These are phyloP conservation scores for Acrossocheilus wenchowensis DNA, from an alignment of 2,797 vertebrate species.

Conservation along the genomic window DNA sequence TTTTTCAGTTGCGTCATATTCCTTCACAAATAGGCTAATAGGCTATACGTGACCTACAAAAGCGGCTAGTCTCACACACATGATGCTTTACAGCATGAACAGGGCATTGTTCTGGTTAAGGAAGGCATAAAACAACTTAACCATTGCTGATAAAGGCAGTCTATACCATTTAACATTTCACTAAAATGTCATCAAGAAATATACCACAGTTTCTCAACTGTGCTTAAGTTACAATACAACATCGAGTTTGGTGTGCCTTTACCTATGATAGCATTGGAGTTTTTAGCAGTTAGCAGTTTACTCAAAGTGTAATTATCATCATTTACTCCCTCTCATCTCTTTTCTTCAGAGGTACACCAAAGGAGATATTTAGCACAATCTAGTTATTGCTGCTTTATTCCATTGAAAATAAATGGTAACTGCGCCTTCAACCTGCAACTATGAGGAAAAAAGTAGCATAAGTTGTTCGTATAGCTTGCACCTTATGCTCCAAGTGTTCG, in stretches of 20 bases:
- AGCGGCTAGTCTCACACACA: slow-evolving; percentile 8
- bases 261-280: no score
- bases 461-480: not conserved
- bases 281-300: not conserved
- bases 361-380: not conserved
- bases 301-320: not conserved
- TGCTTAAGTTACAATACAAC: not conserved
- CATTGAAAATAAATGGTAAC: not conserved
- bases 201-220: not conserved
- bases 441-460: no score
- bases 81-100: slow-evolving; percentile 12
- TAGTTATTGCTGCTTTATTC: not conserved
- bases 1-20: not conserved
- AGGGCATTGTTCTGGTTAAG: slow-evolving; percentile 38
- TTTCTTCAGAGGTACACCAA: not conserved
- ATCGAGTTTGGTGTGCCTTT: not conserved
- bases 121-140: slow-evolving; percentile 13
- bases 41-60: slow-evolving; percentile 4
- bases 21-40: not conserved
- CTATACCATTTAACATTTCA: not conserved
- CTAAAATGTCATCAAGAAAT: not conserved
- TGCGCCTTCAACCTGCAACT: no score
- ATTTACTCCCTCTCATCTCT: not conserved
- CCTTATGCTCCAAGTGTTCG: not conserved
- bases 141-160: not conserved